Percentiles rank a stretch among this genome's conserved stretches.
Conservation (phyloP, 2,888 invertebrate species). For the Eilema griseolum region DNA sequence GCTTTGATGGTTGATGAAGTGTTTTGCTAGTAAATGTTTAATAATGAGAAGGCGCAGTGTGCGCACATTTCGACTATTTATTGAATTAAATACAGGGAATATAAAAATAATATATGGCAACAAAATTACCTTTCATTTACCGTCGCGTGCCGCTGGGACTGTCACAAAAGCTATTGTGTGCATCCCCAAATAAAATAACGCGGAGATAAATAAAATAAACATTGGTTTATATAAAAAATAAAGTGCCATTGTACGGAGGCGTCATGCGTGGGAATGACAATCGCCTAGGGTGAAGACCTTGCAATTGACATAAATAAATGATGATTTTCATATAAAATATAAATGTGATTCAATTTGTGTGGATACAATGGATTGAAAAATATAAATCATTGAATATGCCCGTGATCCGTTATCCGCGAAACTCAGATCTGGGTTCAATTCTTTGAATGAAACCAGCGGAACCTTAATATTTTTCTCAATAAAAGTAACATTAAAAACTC, state of each 20-base stretch:
- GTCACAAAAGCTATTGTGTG: conserved; percentile 53
- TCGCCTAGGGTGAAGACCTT: conserved; percentile 49
- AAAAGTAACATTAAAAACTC: no score
- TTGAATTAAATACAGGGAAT: neutral
- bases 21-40: neutral
- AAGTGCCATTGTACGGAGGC: conserved; percentile 56
- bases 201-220: conserved; percentile 65
- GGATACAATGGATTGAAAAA: neutral
- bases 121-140: conserved; percentile 46
- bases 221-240: conserved; percentile 66
- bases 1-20: neutral
- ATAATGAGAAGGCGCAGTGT: neutral
- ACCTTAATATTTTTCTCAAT: no score
- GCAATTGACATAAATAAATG: conserved; percentile 44
- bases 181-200: conserved; percentile 51
- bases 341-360: neutral
- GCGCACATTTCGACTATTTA: neutral
- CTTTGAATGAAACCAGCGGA: no score
- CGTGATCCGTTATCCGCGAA: no score
- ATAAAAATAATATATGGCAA: conserved; percentile 31
- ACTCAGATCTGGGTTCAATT: no score
- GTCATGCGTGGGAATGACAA: conserved; percentile 63
- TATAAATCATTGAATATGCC: no score
- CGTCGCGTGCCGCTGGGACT: conserved; percentile 58
- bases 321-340: conserved; percentile 16